A percentile compares a stretch with the other conserved stretches of the same genome.
Conservation (phyloP, 2,797 vertebrate species). For the Sebastes itinus region DNA sequence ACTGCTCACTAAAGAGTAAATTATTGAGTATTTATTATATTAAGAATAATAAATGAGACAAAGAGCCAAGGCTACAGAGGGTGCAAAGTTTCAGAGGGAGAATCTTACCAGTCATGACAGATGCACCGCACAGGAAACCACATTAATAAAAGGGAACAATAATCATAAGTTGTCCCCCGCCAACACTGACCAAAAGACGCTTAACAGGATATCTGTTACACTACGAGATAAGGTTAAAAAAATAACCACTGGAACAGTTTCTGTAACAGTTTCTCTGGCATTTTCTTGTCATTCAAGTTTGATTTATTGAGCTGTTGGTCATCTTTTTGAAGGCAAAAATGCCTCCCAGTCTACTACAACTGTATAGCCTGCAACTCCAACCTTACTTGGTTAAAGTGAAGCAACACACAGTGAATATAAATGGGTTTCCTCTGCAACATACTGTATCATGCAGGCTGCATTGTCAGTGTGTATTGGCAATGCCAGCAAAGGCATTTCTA, state of each 20-base stretch:
- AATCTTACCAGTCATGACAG: background rate
- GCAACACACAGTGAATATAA: conserved; percentile 5
- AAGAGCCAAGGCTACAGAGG: background rate
- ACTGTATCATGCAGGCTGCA: background rate
- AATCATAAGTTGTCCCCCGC: background rate
- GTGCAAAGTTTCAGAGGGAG: background rate
- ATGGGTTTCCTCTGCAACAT: conserved; percentile 14
- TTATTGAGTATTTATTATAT: background rate
- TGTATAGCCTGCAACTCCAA: background rate
- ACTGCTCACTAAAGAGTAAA: background rate
- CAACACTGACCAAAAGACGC: background rate
- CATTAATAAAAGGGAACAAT: background rate
- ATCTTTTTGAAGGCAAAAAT: background rate
- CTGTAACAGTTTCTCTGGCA: background rate
- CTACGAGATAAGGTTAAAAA: background rate
- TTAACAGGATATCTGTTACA: background rate
- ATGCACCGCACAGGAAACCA: background rate
- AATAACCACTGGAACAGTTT: background rate
- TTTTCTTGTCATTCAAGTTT: background rate
- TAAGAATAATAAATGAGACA: background rate
- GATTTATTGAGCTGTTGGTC: background rate
- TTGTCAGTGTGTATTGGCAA: background rate
- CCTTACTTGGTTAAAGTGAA: background rate
- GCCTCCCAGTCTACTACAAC: background rate
- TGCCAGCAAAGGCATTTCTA: background rate